Conservation (phyloP, 2,113 vertebrate genomes). For the Columba livia region DNA sequence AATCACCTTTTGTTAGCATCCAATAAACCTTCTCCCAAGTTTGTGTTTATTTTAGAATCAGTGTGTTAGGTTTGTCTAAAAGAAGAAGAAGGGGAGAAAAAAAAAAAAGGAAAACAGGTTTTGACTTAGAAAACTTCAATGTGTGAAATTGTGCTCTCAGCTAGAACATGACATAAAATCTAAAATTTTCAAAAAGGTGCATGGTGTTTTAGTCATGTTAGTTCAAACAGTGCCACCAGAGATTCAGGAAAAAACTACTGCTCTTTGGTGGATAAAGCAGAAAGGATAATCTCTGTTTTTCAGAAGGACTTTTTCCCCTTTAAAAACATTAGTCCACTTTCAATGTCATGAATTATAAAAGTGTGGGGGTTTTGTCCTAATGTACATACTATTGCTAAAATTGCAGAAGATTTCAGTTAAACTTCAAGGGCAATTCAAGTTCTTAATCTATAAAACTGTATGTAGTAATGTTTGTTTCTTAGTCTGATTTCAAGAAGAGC, state of each 20-base stretch:
- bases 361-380: background rate
- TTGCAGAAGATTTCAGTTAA: background rate
- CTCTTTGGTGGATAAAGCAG: background rate
- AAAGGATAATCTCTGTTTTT: background rate
- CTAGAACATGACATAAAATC: background rate
- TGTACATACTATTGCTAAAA: background rate
- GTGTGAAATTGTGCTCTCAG: background rate
- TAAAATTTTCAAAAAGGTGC: background rate
- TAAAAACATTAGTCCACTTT: background rate
- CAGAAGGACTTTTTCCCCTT: background rate
- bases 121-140: background rate
- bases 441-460: background rate
- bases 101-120: background rate
- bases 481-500: background rate
- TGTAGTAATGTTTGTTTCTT: background rate
- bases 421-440: background rate
- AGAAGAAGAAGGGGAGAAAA: background rate
- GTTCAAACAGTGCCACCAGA: background rate
- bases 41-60: slow-evolving; percentile 21
- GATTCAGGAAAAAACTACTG: background rate
- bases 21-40: background rate
- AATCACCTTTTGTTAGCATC: background rate
- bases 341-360: background rate
- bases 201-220: background rate
- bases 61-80: background rate